Evolutionary conservation across 2,797 vertebrate species (phyloP).

Genomic region (Lutra lutra): DNA sequence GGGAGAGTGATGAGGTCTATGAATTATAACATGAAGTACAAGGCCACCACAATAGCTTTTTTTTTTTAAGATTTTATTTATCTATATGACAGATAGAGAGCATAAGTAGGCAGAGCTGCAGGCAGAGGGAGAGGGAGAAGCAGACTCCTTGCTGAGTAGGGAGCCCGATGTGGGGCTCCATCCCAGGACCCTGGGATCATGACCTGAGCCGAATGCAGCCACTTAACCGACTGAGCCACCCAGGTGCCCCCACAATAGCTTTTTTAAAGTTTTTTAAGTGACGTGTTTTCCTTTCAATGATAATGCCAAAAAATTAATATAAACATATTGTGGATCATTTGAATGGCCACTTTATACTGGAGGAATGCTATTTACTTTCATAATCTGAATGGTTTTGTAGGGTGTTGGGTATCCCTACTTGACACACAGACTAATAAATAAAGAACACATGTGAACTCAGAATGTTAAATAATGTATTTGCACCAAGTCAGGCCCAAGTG

Average conservation of each 20-base stretch:
- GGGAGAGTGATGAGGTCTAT: background rate
- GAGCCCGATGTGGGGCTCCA: rapidly evolving
- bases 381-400: background rate
- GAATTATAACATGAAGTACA: background rate
- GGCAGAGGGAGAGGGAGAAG: too few species aligned
- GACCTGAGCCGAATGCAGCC: too few species aligned
- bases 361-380: background rate
- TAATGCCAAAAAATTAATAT: background rate
- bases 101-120: too few species aligned
- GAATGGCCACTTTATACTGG: background rate
- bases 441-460: background rate
- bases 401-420: background rate
- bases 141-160: too few species aligned
- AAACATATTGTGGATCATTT: background rate
- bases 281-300: background rate
- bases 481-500: background rate
- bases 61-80: too few species aligned
- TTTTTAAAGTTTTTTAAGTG: background rate
- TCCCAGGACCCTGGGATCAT: too few species aligned
- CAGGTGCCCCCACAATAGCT: background rate
- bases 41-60: background rate
- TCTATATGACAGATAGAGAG: too few species aligned
- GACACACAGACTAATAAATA: background rate
- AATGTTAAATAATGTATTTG: background rate
- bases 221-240: too few species aligned